phyloP scores from a whole-genome alignment of 2,888 invertebrate genomes.

The Subacronicta megacephala region DNA sequence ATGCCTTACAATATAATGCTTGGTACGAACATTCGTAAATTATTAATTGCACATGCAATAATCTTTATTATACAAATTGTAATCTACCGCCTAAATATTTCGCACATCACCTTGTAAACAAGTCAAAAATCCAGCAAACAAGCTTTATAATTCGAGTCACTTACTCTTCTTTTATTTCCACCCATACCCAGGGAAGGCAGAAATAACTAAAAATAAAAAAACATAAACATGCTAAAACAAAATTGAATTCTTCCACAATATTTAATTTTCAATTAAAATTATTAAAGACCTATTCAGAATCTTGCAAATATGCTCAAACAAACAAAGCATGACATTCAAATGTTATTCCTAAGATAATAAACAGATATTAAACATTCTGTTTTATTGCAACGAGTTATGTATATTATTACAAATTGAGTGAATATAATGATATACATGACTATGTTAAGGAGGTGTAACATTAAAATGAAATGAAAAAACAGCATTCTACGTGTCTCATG shows the following conservation, averaged over 20 bases:
- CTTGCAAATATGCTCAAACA: slow-evolving; percentile 36
- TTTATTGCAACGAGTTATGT: slow-evolving; percentile 19
- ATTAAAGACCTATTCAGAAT: slow-evolving; percentile 20
- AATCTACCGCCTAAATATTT: slow-evolving; percentile 56
- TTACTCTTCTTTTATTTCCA: slow-evolving; percentile 84
- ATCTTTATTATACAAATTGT: slow-evolving; percentile 53
- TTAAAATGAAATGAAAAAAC: slow-evolving; percentile 51
- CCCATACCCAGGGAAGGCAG: slow-evolving; percentile 81
- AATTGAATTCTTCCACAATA: slow-evolving; percentile 55
- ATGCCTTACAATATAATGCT: slow-evolving; percentile 36
- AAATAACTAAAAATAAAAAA: slow-evolving; percentile 87
- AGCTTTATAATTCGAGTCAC: slow-evolving; percentile 77
- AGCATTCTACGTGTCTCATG: slow-evolving; percentile 72
- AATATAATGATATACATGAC: slow-evolving; percentile 31
- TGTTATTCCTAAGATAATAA: slow-evolving; percentile 22
- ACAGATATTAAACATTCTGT: slow-evolving; percentile 17
- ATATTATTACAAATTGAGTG: slow-evolving; percentile 37
- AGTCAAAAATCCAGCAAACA: slow-evolving; percentile 76
- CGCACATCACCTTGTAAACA: slow-evolving; percentile 67
- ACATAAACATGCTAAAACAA: slow-evolving; percentile 74
- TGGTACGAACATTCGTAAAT: slow-evolving; percentile 32
- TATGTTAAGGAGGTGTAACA: slow-evolving; percentile 46
- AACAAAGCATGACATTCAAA: slow-evolving; percentile 41
- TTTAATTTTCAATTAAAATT: slow-evolving; percentile 28
- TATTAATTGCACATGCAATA: slow-evolving; percentile 56